Evolutionary conservation across 2,113 vertebrate species (phyloP).

Genomic region (Chelonoidis abingdonii): DNA sequence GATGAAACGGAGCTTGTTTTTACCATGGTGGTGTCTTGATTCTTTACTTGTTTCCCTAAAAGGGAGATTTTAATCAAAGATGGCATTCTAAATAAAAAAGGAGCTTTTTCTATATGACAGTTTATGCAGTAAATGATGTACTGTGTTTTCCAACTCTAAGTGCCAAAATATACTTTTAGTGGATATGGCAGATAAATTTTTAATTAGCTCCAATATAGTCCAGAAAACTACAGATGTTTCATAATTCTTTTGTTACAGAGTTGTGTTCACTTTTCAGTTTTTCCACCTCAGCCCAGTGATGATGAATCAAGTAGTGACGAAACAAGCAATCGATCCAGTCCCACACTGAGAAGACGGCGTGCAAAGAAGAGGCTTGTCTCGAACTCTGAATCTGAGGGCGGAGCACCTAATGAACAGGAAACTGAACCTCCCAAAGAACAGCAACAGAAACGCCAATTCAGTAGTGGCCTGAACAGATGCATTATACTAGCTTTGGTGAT

Average conservation of each 20-base stretch:
- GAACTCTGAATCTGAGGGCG: conserved; percentile 72
- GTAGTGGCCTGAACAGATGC: conserved; percentile 86
- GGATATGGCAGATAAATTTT: not conserved
- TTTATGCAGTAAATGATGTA: not conserved
- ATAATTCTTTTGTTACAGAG: not conserved
- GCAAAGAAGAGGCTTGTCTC: conserved; percentile 79
- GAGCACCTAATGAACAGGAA: not conserved
- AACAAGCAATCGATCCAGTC: conserved; percentile 56
- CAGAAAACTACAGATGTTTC: not conserved
- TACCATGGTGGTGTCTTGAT: not conserved
- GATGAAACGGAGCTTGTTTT: not conserved
- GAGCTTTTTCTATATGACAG: not conserved
- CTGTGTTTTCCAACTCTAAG: not conserved
- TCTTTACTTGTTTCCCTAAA: not conserved
- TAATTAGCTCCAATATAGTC: not conserved
- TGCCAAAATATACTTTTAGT: not conserved
- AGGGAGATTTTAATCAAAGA: not conserved
- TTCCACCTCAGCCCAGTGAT: conserved; percentile 61
- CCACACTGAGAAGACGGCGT: conserved; percentile 84
- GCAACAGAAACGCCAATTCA: conserved; percentile 53
- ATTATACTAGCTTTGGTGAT: conserved; percentile 89
- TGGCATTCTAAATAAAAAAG: not conserved
- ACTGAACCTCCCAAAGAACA: conserved; percentile 15
- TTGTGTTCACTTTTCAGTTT: conserved; percentile 46
- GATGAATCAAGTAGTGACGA: conserved; percentile 88